Evolutionary conservation across 2,113 vertebrate species (phyloP), one percentile per base, ranked within the genome.

Genomic region (Perognathus longimembris): DNA sequence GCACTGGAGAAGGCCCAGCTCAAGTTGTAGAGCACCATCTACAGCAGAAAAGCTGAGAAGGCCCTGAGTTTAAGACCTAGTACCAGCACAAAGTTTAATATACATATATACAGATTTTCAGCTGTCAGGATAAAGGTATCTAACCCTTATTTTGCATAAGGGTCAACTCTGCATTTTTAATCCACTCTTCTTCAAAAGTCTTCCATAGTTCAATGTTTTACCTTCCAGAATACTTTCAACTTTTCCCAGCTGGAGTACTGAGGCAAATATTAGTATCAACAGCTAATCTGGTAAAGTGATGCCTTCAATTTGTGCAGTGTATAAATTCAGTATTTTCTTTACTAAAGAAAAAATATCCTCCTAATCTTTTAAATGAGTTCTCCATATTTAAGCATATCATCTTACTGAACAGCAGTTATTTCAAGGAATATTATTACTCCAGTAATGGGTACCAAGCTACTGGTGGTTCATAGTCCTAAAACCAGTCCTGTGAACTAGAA

Each of bases 291-390:
- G 5, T 28, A 45, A 67, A 73, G 11, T 30, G 3, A 54, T 20
- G 4, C 79, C 3, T 69, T 88, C 54, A 79, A 74, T 74, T 22
- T 54, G 21, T 64, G 15, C 0, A 57, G 71, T 63, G 91, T 76
- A 4, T 22, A 63, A 93, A 91, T 81, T 30, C 6, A 71, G 0
- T 45, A 64, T 15, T 76, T 69, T 36, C 8, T 86, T 54, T 67
- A 21, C 9, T 86, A 15, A 54, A 18, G 50, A 18, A 30, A 89
- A 96, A 92, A 75, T 95, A 45, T 93, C 17, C 5, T 89, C 11
- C 9, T 83, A 40, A 82, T 64, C 71, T 85, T 93, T 95, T 92
- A 84, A 88, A 90, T 95, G 86, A 91, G 73, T 4, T 92, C 61
- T 34, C 6, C 22, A 67, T 93, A 85, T 22, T 8, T 12, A 0